Percentiles rank a stretch among this genome's conserved stretches.
Evolutionary conservation across 2,113 vertebrate genomes (phyloP).

Genomic region (Setophaga kirtlandii): DNA sequence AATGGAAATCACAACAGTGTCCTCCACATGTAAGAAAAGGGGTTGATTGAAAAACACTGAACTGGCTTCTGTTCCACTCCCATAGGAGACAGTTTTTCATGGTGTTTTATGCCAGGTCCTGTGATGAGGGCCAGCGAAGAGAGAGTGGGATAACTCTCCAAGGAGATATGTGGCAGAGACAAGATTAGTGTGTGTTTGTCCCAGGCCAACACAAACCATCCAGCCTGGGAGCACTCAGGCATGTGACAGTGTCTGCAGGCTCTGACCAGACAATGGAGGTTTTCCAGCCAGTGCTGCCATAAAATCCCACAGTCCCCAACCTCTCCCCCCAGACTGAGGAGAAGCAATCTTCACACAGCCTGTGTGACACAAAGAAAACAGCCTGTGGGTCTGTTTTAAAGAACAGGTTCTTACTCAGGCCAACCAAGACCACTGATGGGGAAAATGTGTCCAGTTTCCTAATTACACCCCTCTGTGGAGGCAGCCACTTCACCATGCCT

Average conservation of each 20-base stretch:
- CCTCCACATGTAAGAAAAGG: not conserved
- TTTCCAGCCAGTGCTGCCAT: not conserved
- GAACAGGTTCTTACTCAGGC: not conserved
- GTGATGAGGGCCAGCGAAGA: not conserved
- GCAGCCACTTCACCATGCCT: not conserved
- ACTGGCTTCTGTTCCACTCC: not conserved
- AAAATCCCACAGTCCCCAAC: not conserved
- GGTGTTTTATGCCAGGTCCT: not conserved
- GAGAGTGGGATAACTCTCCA: not conserved
- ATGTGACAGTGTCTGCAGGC: not conserved
- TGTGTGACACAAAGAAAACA: not conserved
- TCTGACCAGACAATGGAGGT: not conserved
- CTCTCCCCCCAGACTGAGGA: not conserved
- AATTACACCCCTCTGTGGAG: not conserved
- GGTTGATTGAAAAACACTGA: not conserved
- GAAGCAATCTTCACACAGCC: not conserved
- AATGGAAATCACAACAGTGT: not conserved
- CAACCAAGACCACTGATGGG: not conserved
- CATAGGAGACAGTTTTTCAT: not conserved
- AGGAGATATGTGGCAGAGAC: not conserved
- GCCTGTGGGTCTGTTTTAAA: not conserved
- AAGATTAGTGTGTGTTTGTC: not conserved
- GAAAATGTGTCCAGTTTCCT: not conserved
- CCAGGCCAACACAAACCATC: constrained; percentile 21
- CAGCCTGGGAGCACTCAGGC: not conserved